These are phyloP conservation scores for Harpagoxenus sublaevis DNA, from an alignment of 2,888 invertebrate genomes.

Conservation along the genomic window DNA sequence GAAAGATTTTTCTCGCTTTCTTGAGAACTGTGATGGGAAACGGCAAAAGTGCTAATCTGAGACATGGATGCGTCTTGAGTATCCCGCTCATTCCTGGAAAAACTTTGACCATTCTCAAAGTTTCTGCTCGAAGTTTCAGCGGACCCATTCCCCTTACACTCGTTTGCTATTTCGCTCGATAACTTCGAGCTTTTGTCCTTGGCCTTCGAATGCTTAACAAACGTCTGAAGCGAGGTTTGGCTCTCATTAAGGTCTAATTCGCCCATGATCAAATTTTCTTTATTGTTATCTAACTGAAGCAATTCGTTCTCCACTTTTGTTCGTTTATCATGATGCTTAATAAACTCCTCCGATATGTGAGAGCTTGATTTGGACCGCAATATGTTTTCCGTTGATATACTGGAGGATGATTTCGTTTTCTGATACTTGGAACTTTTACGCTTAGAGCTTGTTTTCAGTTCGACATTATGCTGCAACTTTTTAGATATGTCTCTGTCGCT, in stretches of 20 bases:
- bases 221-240: conserved; percentile 80
- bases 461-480: conserved; percentile 74
- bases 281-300: conserved; percentile 59
- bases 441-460: conserved; percentile 79
- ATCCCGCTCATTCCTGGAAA: conserved; percentile 41
- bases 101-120: conserved; percentile 58
- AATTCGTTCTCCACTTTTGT: conserved; percentile 78
- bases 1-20: conserved; percentile 84
- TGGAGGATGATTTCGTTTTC: conserved; percentile 77
- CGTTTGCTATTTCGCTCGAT: conserved; percentile 79
- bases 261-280: conserved; percentile 70
- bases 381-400: conserved; percentile 76
- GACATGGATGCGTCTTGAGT: conserved; percentile 80
- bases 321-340: conserved; percentile 79
- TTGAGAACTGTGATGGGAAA: conserved; percentile 83
- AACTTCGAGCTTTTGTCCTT: conserved; percentile 81
- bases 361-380: conserved; percentile 75
- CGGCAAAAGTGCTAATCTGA: conserved; percentile 83
- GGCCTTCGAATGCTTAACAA: conserved; percentile 81
- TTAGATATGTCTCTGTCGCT: conserved; percentile 76
- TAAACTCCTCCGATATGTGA: conserved; percentile 75
- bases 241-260: conserved; percentile 80
- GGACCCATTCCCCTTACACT: conserved; percentile 75
- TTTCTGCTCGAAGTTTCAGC: conserved; percentile 69
- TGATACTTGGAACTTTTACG: conserved; percentile 81